phyloP scores from a whole-genome alignment of 1,140 invertebrate genomes.

The Kradibia gibbosae region DNA sequence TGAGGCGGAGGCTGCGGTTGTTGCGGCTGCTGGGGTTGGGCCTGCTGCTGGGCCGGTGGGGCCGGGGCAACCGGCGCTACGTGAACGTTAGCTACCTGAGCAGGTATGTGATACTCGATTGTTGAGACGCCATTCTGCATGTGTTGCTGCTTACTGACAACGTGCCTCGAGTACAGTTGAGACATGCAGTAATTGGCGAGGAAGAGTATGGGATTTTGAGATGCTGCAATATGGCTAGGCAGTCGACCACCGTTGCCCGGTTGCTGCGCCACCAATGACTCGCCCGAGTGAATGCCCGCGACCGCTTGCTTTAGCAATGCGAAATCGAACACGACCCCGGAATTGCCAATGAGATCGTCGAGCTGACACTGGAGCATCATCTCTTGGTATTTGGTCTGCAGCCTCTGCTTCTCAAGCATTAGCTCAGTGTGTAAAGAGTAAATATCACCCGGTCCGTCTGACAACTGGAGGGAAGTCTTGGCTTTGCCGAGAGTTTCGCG shows the following conservation, averaged over 20 bases:
- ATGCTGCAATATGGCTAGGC: conserved; percentile 64
- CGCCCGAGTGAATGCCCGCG: conserved; percentile 75
- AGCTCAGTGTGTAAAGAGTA: conserved; percentile 75
- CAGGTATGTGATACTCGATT: conserved; percentile 72
- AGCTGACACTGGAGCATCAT: conserved; percentile 82
- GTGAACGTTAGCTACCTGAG: conserved; percentile 64
- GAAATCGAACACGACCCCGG: conserved; percentile 78
- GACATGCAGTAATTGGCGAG: conserved; percentile 83
- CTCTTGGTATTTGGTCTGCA: conserved; percentile 80
- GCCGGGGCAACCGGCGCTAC: conserved; percentile 50
- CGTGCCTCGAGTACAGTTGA: conserved; percentile 80
- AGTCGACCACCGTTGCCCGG: conserved; percentile 69
- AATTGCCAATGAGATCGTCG: conserved; percentile 80
- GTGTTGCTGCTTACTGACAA: conserved; percentile 75
- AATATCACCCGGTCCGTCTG: conserved; percentile 75
- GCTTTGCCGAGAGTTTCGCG: conserved; percentile 77
- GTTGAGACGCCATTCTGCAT: conserved; percentile 72
- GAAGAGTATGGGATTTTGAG: conserved; percentile 79
- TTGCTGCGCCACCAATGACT: conserved; percentile 66
- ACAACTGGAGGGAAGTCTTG: conserved; percentile 74
- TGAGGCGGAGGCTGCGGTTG: conserved; percentile 52
- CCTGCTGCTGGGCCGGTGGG: conserved; percentile 54
- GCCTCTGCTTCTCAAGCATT: conserved; percentile 76
- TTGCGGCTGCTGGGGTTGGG: conserved; percentile 14
- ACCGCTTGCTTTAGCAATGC: conserved; percentile 78